Conservation (phyloP, 2,113 vertebrate species). For the Mustela lutreola region DNA sequence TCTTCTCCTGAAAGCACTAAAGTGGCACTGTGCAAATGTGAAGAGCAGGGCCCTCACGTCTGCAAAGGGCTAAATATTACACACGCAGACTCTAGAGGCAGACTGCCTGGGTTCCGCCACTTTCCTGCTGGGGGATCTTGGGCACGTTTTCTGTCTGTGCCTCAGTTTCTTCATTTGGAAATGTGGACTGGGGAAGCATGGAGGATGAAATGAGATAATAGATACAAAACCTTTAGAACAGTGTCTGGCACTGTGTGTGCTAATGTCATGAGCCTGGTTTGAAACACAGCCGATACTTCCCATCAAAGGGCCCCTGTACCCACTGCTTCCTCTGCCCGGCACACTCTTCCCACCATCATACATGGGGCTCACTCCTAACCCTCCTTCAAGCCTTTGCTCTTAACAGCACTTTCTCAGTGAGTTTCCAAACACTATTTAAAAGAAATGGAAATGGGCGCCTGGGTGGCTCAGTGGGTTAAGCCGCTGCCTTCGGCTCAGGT, state of each 20-base stretch:
- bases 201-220: not conserved
- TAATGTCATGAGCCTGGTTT: not conserved
- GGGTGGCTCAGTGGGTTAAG: too few relatives aligned
- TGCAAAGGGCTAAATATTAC: not conserved
- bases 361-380: not conserved
- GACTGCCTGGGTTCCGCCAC: not conserved
- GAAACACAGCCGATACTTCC: not conserved
- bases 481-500: too few relatives aligned
- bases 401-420: not conserved
- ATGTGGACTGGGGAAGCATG: not conserved
- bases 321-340: not conserved
- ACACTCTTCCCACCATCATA: not conserved
- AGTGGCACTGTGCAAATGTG: not conserved
- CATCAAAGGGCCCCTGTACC: too few relatives aligned
- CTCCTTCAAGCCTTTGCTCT: not conserved
- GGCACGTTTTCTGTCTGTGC: not conserved
- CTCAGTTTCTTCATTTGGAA: not conserved
- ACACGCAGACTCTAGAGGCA: not conserved
- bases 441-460: not conserved
- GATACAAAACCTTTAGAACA: not conserved
- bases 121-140: not conserved
- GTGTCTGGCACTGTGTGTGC: not conserved
- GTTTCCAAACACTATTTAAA: constrained; percentile 12
- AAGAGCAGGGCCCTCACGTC: not conserved
- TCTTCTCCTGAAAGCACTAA: not conserved